Percentiles rank a stretch among this genome's conserved stretches.
phyloP scores from a whole-genome alignment of 2,888 invertebrate genomes.

The Amphipoea lucens region DNA sequence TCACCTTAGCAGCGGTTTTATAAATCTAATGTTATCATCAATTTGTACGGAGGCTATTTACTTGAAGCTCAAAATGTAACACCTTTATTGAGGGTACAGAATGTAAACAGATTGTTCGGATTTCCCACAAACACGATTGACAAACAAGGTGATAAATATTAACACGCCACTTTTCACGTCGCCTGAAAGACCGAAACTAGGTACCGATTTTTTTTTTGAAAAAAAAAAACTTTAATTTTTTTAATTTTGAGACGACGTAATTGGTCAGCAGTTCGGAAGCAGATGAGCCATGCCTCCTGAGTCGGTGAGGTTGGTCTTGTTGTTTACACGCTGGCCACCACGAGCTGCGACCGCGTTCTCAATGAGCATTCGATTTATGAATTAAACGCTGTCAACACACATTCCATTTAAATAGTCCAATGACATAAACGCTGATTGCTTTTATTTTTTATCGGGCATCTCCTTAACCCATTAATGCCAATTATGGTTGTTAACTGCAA shows the following conservation, averaged over 20 bases:
- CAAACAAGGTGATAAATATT: constrained; percentile 75
- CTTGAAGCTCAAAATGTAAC: constrained; percentile 78
- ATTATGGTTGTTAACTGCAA: constrained; percentile 12
- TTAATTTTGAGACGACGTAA: constrained; percentile 59
- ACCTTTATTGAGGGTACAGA: constrained; percentile 80
- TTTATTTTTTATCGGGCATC: constrained; percentile 47
- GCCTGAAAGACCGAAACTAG: constrained; percentile 18
- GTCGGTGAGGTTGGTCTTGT: constrained; percentile 49
- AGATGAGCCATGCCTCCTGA: constrained; percentile 69
- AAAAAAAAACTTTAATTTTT: background rate
- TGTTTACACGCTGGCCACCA: constrained; percentile 39
- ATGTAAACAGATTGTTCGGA: constrained; percentile 80
- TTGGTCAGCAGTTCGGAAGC: constrained; percentile 67
- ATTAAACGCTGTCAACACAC: constrained; percentile 49
- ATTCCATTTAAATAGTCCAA: constrained; percentile 58
- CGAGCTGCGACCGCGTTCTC: constrained; percentile 41
- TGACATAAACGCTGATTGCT: constrained; percentile 49
- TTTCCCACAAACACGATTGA: constrained; percentile 82
- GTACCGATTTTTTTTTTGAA: background rate
- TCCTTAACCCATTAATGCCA: constrained; percentile 33
- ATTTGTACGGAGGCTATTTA: constrained; percentile 77
- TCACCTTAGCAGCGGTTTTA: constrained; percentile 78
- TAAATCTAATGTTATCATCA: constrained; percentile 79
- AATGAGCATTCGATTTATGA: constrained; percentile 53
- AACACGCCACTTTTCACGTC: constrained; percentile 53